Percentiles rank a stretch among this genome's conserved stretches.
phyloP scores from a whole-genome alignment of 1,140 invertebrate genomes.

The Drosophila prosaltans region DNA sequence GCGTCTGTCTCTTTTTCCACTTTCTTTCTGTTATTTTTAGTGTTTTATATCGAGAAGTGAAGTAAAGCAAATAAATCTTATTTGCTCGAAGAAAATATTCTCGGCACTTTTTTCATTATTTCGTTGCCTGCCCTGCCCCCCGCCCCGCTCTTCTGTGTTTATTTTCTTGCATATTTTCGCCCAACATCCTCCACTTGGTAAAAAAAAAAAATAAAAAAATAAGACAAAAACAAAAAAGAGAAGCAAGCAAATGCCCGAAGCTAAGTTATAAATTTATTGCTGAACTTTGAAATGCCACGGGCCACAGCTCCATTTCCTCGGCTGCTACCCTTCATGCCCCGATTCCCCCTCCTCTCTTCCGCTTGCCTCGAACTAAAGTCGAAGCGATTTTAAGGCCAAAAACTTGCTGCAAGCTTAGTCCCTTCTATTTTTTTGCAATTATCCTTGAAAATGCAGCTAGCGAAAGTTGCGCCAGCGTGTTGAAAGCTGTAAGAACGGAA shows the following conservation, averaged over 20 bases:
- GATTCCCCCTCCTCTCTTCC: not conserved
- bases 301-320: slow-evolving; percentile 52
- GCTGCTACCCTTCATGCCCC: not conserved
- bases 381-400: slow-evolving; percentile 43
- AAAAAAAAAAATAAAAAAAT: slow-evolving; percentile 26
- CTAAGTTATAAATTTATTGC: slow-evolving; percentile 77
- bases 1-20: too few relatives aligned
- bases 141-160: slow-evolving; percentile 21
- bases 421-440: slow-evolving; percentile 72
- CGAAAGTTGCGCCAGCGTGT: slow-evolving; percentile 48
- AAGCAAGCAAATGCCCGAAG: slow-evolving; percentile 57
- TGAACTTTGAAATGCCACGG: slow-evolving; percentile 75
- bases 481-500: slow-evolving; percentile 65
- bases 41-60: slow-evolving; percentile 23
- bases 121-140: not conserved
- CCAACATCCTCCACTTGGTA: slow-evolving; percentile 5
- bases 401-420: slow-evolving; percentile 47
- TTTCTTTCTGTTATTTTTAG: not conserved
- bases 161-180: slow-evolving; percentile 69
- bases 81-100: slow-evolving; percentile 63
- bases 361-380: not conserved
- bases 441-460: slow-evolving; percentile 69
- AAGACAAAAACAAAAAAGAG: slow-evolving; percentile 32
- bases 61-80: slow-evolving; percentile 61
- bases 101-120: slow-evolving; percentile 68